These are phyloP conservation scores for Cataglyphis albicans DNA, from an alignment of 2,888 invertebrate species.

Conservation along the genomic window DNA sequence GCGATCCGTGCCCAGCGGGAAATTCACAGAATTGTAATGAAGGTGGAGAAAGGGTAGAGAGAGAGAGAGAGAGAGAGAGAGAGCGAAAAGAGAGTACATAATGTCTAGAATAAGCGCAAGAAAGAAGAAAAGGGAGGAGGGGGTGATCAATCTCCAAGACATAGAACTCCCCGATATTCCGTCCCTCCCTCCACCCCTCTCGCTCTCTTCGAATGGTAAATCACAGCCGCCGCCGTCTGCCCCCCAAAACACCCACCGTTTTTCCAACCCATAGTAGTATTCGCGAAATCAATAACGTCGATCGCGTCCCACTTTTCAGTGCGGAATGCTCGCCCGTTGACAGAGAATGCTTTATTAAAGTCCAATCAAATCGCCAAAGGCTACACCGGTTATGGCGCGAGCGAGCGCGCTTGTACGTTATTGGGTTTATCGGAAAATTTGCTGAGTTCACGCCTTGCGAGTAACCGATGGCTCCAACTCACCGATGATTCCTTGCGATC, in stretches of 20 bases:
- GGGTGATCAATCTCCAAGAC: slow-evolving; percentile 68
- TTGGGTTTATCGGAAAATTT: slow-evolving; percentile 75
- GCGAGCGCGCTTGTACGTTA: slow-evolving; percentile 61
- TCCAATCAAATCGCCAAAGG: slow-evolving; percentile 69
- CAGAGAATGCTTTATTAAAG: slow-evolving; percentile 71
- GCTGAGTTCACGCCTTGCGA: slow-evolving; percentile 64
- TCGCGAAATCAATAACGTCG: slow-evolving; percentile 54
- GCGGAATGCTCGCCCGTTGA: slow-evolving; percentile 57
- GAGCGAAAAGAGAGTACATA: slow-evolving; percentile 61
- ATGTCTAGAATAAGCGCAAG: slow-evolving; percentile 62
- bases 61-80: neutral
- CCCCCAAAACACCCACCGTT: slow-evolving; percentile 32
- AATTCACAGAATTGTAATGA: slow-evolving; percentile 58
- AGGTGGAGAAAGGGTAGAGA: slow-evolving; percentile 60
- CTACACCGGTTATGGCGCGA: slow-evolving; percentile 63
- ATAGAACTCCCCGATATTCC: slow-evolving; percentile 63
- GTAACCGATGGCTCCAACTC: slow-evolving; percentile 53
- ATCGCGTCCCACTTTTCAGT: slow-evolving; percentile 54
- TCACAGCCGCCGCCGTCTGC: slow-evolving; percentile 36
- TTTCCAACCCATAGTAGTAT: slow-evolving; percentile 35
- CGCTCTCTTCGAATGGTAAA: slow-evolving; percentile 29
- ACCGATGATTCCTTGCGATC: slow-evolving; percentile 41
- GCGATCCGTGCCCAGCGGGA: slow-evolving; percentile 42
- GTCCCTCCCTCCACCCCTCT: slow-evolving; percentile 14
- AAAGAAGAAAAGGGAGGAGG: neutral